Conservation (phyloP, 37 sponge, comb jelly and placozoan species). For the Aplysina aerophoba region DNA sequence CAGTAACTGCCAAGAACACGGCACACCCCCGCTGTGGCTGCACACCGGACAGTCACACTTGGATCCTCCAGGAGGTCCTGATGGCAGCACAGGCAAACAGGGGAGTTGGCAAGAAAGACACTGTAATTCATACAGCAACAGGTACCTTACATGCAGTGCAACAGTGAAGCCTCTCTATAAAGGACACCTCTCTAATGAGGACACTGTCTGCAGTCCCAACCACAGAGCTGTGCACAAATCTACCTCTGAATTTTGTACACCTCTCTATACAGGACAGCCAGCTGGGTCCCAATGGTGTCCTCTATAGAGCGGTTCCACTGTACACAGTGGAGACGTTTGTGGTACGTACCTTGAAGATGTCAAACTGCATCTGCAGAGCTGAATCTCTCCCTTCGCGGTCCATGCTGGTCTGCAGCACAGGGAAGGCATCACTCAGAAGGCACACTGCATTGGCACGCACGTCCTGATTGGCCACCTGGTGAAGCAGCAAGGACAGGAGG, state of each 20-base stretch:
- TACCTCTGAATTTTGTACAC: no score
- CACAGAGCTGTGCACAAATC: no score
- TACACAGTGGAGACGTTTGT: no score
- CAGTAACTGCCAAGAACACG: slow-evolving; percentile 72
- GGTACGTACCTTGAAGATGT: slow-evolving; percentile 65
- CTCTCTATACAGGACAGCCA: no score
- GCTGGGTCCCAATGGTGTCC: no score
- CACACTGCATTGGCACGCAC: slow-evolving; percentile 83
- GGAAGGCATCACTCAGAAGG: slow-evolving; percentile 80
- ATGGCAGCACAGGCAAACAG: not conserved
- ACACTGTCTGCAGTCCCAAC: no score
- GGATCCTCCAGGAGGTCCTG: slow-evolving; percentile 78
- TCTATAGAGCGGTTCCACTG: no score
- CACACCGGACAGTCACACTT: slow-evolving; percentile 55
- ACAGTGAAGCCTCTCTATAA: not conserved
- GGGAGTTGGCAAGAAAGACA: not conserved
- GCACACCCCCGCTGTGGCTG: slow-evolving; percentile 68
- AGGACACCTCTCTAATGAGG: no score
- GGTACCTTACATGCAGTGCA: not conserved
- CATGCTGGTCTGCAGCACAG: slow-evolving; percentile 68
- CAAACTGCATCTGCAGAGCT: slow-evolving; percentile 81
- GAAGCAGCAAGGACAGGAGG: no score
- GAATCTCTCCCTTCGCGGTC: slow-evolving; percentile 62
- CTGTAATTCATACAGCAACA: not conserved
- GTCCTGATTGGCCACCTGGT: slow-evolving; percentile 65